Evolutionary conservation across 2,797 vertebrate species (phyloP).

Genomic region (Oreochromis grahami): DNA sequence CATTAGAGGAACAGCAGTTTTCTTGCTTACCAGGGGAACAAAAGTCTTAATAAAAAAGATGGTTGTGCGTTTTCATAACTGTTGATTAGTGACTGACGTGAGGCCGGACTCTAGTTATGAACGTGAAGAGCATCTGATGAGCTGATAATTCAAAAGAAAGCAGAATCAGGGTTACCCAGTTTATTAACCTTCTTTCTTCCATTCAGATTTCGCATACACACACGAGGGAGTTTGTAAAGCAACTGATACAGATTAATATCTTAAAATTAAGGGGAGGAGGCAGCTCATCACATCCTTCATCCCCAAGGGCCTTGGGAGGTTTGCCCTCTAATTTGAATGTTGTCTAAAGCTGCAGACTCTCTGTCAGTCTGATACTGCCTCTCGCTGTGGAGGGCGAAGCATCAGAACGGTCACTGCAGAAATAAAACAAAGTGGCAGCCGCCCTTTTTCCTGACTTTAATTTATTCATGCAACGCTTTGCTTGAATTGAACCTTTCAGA

Average conservation of each 20-base stretch:
- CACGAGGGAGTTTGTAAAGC: background rate
- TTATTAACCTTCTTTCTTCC: background rate
- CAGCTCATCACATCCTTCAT: background rate
- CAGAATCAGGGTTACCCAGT: background rate
- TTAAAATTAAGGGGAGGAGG: background rate
- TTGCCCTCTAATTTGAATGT: slow-evolving; percentile 5
- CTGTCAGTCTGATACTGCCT: background rate
- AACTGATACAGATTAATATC: slow-evolving; percentile 19
- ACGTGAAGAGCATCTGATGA: background rate
- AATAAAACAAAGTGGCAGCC: background rate
- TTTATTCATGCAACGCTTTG: background rate
- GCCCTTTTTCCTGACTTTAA: background rate
- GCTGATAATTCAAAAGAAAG: background rate
- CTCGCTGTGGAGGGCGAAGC: background rate
- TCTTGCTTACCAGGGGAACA: background rate
- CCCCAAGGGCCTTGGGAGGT: background rate
- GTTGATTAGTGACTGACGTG: background rate
- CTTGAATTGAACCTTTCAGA: slow-evolving; percentile 4
- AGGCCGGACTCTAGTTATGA: fast-evolving
- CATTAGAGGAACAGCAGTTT: background rate
- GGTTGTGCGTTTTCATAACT: background rate
- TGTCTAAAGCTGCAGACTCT: background rate
- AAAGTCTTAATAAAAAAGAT: background rate
- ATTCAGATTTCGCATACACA: background rate
- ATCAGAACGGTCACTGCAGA: background rate